phyloP scores from a whole-genome alignment of 2,888 invertebrate genomes.

The Pseudanteris insignis region DNA sequence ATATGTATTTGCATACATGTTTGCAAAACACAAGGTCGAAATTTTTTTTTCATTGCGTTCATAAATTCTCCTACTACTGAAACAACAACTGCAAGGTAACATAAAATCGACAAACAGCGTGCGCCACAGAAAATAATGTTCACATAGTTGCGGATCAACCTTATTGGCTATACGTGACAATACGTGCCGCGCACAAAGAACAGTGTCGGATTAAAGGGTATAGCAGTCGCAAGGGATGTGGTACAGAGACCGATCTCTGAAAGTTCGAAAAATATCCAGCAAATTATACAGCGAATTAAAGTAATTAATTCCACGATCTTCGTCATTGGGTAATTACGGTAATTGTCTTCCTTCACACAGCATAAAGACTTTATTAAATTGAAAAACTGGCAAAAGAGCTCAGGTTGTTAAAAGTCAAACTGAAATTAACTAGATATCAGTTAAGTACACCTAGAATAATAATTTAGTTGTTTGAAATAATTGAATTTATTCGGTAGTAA shows the following conservation, averaged over 20 bases:
- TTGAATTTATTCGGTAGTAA: too few relatives aligned
- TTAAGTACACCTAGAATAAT: too few relatives aligned
- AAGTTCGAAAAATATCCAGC: conserved; percentile 12
- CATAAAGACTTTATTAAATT: too few relatives aligned
- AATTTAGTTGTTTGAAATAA: too few relatives aligned
- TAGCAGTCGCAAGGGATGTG: conserved; percentile 43
- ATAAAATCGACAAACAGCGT: conserved; percentile 10
- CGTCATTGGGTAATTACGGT: conserved; percentile 11
- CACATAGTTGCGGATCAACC: conserved; percentile 50
- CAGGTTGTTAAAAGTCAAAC: neutral
- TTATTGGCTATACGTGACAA: conserved; percentile 55
- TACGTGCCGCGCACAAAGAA: conserved; percentile 52
- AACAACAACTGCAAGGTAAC: too few relatives aligned
- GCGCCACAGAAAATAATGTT: conserved; percentile 18
- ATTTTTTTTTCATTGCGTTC: too few relatives aligned
- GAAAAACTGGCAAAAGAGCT: too few relatives aligned
- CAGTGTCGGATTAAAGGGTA: conserved; percentile 45
- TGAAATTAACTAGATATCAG: neutral
- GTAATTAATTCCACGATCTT: conserved; percentile 16
- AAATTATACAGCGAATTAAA: conserved; percentile 4
- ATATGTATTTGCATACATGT: too few relatives aligned
- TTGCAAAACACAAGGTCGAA: too few relatives aligned
- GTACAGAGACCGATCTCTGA: conserved; percentile 12
- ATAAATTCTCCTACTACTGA: too few relatives aligned
- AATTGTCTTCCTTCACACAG: too few relatives aligned